These are phyloP conservation scores for Ceratina australensis DNA, from an alignment of 1,140 invertebrate genomes.

Conservation along the genomic window DNA sequence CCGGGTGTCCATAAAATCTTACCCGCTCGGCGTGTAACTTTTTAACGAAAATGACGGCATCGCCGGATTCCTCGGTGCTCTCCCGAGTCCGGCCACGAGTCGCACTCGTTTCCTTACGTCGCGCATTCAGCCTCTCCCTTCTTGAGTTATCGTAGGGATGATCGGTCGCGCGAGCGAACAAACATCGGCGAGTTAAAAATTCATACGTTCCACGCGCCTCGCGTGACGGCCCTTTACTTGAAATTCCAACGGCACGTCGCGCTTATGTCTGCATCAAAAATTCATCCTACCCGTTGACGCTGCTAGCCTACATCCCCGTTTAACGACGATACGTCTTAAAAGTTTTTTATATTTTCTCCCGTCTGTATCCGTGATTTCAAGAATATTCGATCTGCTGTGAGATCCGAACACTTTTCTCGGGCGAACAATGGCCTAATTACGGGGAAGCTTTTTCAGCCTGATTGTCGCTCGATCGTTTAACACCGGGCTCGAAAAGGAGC, in stretches of 20 bases:
- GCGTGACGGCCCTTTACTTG: neutral
- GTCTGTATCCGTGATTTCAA: neutral
- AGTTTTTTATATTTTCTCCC: neutral
- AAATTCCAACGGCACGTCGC: slow-evolving; percentile 13
- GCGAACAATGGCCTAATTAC: slow-evolving; percentile 19
- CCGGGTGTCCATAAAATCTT: slow-evolving; percentile 65
- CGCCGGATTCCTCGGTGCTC: too few relatives aligned
- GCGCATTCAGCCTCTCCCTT: neutral
- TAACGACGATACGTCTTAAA: slow-evolving; percentile 17
- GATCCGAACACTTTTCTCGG: neutral
- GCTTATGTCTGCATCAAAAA: slow-evolving; percentile 41
- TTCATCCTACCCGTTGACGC: slow-evolving; percentile 40
- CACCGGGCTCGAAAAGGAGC: neutral
- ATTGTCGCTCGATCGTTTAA: slow-evolving; percentile 13
- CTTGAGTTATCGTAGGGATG: neutral
- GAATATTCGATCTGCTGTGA: neutral
- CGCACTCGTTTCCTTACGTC: neutral
- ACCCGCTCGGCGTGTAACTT: neutral
- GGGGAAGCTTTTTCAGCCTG: neutral
- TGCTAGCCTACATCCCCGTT: slow-evolving; percentile 43
- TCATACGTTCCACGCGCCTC: neutral
- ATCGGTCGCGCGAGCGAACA: neutral
- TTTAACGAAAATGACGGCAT: too few relatives aligned
- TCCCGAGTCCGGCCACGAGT: too few relatives aligned
- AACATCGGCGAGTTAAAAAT: slow-evolving; percentile 3